Conservation (phyloP, 2,888 invertebrate species). For the Agrochola macilenta region DNA sequence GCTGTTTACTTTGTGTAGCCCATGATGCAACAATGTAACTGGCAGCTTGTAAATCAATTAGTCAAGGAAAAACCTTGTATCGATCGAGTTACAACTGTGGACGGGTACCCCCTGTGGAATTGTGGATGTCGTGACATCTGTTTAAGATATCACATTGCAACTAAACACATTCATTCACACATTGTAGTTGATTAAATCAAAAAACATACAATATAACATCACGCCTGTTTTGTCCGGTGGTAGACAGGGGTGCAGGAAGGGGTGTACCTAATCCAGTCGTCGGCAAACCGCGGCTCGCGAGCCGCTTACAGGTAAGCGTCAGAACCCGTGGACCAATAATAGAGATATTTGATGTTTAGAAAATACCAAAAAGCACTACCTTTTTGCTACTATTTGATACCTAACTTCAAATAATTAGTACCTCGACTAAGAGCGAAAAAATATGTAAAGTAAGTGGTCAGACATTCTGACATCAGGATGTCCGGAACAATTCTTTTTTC, state of each 20-base stretch:
- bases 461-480: no score
- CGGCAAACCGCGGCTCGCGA: no score
- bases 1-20: neutral
- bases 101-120: neutral
- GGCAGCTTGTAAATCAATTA: constrained; percentile 20
- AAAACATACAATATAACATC: neutral
- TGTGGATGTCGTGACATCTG: constrained; percentile 25
- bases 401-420: no score
- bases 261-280: no score
- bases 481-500: no score
- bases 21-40: constrained; percentile 6
- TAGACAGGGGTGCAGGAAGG: neutral
- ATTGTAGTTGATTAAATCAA: constrained; percentile 7
- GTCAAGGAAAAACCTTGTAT: constrained; percentile 25
- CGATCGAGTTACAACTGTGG: constrained; percentile 10
- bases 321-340: no score
- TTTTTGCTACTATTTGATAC: no score
- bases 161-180: constrained; percentile 14
- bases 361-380: no score
- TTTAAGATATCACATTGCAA: neutral
- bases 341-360: no score
- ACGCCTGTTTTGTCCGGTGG: neutral
- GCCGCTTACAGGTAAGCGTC: no score
- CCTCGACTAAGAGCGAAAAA: no score
- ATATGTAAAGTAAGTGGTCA: no score